phyloP scores from a whole-genome alignment of 2,888 invertebrate genomes.

The Nemoura dubitans region DNA sequence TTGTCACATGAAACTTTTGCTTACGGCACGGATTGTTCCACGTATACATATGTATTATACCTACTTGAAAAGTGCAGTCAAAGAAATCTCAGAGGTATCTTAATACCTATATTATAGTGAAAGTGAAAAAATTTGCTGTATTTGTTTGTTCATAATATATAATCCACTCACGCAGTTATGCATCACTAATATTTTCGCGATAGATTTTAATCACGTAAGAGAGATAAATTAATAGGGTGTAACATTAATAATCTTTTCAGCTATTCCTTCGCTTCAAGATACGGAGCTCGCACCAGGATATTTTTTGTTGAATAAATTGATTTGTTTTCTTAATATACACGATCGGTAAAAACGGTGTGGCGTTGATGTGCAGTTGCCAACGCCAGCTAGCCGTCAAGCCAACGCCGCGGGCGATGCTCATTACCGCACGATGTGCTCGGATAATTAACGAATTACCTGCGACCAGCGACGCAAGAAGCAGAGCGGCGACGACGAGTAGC shows the following conservation, averaged over 20 bases:
- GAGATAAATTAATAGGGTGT: not conserved
- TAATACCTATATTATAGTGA: not conserved
- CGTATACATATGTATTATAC: no score
- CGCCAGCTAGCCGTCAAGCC: no score
- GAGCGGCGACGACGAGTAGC: not conserved
- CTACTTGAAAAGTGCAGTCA: no score
- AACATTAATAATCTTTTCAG: not conserved
- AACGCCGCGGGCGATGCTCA: not conserved
- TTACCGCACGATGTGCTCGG: not conserved
- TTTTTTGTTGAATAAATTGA: not conserved
- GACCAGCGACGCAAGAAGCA: not conserved
- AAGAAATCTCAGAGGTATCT: slow-evolving; percentile 4
- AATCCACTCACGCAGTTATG: slow-evolving; percentile 12
- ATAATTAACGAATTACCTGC: not conserved
- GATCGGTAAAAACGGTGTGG: no score
- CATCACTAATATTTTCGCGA: not conserved
- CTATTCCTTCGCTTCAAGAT: not conserved
- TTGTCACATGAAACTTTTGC: not conserved
- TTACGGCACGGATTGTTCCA: not conserved
- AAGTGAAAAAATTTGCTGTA: not conserved
- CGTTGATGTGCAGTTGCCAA: no score
- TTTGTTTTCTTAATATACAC: not conserved
- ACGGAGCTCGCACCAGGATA: not conserved
- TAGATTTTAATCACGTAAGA: not conserved
- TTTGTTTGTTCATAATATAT: not conserved